Percentiles rank a stretch among this genome's conserved stretches.
Evolutionary conservation across 1,140 invertebrate species (phyloP).

Genomic region (Dreissena polymorpha): DNA sequence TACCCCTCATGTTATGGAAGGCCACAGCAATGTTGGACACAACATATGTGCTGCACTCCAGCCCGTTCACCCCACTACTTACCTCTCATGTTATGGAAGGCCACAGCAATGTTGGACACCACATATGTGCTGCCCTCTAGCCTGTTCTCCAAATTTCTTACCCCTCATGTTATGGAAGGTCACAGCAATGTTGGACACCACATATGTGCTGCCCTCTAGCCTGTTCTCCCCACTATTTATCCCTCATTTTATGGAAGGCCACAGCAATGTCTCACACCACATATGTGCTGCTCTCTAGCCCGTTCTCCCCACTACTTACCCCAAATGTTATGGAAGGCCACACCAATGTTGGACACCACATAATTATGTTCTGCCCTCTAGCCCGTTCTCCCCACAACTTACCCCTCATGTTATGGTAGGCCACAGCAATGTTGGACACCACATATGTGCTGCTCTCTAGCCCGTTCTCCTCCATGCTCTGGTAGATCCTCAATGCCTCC

Average conservation of each 20-base stretch:
- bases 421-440: slow-evolving; percentile 94
- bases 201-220: slow-evolving; percentile 92
- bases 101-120: slow-evolving; percentile 94
- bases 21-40: slow-evolving; percentile 94
- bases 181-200: slow-evolving; percentile 95
- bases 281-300: slow-evolving; percentile 93
- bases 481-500: slow-evolving; percentile 92
- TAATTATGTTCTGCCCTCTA: slow-evolving; percentile 93
- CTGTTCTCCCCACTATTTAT: slow-evolving; percentile 88
- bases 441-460: slow-evolving; percentile 94
- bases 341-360: slow-evolving; percentile 94
- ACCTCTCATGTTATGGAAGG: slow-evolving; percentile 96
- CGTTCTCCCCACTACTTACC: slow-evolving; percentile 86
- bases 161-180: slow-evolving; percentile 95
- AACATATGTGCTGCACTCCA: slow-evolving; percentile 93
- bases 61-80: slow-evolving; percentile 85
- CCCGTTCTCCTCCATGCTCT: slow-evolving; percentile 87
- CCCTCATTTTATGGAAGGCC: slow-evolving; percentile 94
- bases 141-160: slow-evolving; percentile 84
- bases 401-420: slow-evolving; percentile 96
- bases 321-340: slow-evolving; percentile 95
- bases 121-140: slow-evolving; percentile 94
- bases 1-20: slow-evolving; percentile 95
- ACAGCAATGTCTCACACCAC: slow-evolving; percentile 95
- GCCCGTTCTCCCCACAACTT: slow-evolving; percentile 85